Base-by-base conservation (phyloP, 2,113 vertebrate species). In the Pomatostomus ruficeps region DNA sequence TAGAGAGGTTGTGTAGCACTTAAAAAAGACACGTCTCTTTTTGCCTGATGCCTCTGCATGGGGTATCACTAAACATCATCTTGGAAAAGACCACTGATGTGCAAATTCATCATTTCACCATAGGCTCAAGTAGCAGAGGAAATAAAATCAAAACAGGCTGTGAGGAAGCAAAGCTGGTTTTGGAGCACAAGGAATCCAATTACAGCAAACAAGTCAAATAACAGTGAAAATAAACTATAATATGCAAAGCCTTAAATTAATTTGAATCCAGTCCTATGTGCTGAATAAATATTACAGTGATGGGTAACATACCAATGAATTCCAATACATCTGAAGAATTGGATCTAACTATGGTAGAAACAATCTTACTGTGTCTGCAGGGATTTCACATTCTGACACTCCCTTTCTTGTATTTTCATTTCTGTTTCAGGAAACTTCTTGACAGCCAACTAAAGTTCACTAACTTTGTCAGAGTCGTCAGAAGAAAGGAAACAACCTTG, bases 341-440 rank as follows among this genome's bases (percentile, higher is more conserved):
- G 19, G 21, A 58, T 43, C 51, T 67, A 54, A 46, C 1, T 0
- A 18, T 20, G 26, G 9, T 12, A 82, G 49, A 91, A 88, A 79
- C 7, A 68, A 28, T 52, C 25, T 67, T 62, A 71, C 61, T 0
- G 0, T 4, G 13, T 72, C 51, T 65, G 35, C 9, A 11, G 8
- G 24, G 28, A 33, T 66, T 88, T 84, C 66, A 76, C 54, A 42
- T 66, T 57, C 70, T 65, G 66, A 70, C 23, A 70, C 3, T 79
- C 92, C 43, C 61, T 71, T 86, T 71, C n/a, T 42, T 5, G 0
- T 24, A 68, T 38, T 76, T 68, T 40, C 28, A 61, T 33, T 83
- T 74, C 57, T 68, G 57, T 52, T 91, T 52, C 7, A 10, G 61
- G 58, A 95, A 86, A 59, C 25, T 72, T 91, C 73, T 87, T 75